These are phyloP conservation scores for Thomomys bottae DNA, from an alignment of 2,113 vertebrate genomes.

Conservation along the genomic window DNA sequence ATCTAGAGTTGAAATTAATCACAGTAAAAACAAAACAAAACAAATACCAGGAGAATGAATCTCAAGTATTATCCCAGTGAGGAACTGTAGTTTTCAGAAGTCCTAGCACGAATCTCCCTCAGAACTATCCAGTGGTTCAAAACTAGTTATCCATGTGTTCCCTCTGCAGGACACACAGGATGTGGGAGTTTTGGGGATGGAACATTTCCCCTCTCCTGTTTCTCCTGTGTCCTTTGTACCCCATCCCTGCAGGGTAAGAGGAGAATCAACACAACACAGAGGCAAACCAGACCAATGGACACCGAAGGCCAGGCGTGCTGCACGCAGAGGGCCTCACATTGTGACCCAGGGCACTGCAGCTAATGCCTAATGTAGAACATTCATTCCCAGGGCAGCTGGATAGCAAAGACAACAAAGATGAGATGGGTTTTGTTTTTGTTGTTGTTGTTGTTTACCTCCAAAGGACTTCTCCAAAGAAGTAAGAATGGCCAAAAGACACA, in stretches of 20 bases:
- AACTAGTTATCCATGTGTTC: fast-evolving
- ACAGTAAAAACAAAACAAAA: background rate
- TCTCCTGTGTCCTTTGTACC: too few relatives aligned
- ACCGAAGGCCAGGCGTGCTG: too few relatives aligned
- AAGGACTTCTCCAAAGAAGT: too few relatives aligned
- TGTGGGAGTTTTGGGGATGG: background rate
- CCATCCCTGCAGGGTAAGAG: too few relatives aligned
- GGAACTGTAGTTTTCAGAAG: background rate
- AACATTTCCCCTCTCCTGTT: too few relatives aligned
- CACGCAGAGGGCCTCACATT: too few relatives aligned
- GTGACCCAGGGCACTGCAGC: too few relatives aligned
- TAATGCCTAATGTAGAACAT: too few relatives aligned
- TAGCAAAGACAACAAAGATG: background rate
- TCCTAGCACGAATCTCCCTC: background rate
- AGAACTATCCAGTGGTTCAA: background rate
- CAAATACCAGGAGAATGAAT: background rate
- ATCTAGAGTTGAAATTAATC: background rate
- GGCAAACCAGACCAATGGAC: background rate
- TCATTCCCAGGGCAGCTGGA: background rate
- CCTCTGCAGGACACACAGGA: background rate
- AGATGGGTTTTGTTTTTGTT: too few relatives aligned
- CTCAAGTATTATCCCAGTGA: background rate
- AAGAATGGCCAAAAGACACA: too few relatives aligned
- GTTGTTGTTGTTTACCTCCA: too few relatives aligned
- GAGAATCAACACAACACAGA: fast-evolving